A percentile compares a stretch with the other conserved stretches of the same genome.
phyloP scores from a whole-genome alignment of 2,113 vertebrate genomes.

The Vombatus ursinus region DNA sequence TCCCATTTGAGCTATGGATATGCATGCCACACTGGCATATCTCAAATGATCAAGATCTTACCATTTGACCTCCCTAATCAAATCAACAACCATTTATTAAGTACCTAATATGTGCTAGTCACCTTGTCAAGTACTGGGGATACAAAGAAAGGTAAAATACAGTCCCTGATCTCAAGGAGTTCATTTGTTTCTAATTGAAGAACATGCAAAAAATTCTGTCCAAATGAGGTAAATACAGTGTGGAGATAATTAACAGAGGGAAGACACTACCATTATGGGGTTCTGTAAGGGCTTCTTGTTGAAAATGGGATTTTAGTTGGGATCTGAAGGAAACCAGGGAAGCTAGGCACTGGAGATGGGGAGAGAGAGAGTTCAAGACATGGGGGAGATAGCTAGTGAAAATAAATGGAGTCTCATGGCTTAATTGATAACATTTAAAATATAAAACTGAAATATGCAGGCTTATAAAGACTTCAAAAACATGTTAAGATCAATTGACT shows the following conservation, averaged over 20 bases:
- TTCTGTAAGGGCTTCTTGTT: background rate
- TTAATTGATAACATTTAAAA: background rate
- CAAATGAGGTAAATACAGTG: background rate
- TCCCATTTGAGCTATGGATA: background rate
- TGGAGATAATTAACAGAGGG: background rate
- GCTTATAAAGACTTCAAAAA: background rate
- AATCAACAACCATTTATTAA: background rate
- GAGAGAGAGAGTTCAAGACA: background rate
- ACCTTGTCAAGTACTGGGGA: background rate
- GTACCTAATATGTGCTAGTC: background rate
- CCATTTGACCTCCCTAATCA: background rate
- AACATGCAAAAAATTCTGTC: background rate
- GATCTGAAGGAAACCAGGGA: background rate
- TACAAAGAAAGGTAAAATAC: background rate
- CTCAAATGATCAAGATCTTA: background rate
- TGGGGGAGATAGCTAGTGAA: background rate
- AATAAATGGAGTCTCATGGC: background rate
- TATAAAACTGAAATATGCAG: background rate
- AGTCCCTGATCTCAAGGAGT: background rate
- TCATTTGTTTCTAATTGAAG: background rate
- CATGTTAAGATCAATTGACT: background rate
- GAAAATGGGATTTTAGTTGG: background rate
- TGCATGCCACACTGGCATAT: background rate
- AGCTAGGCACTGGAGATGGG: background rate
- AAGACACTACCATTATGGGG: background rate